Conservation (phyloP, 2,797 vertebrate species). For the Lateolabrax maculatus region DNA sequence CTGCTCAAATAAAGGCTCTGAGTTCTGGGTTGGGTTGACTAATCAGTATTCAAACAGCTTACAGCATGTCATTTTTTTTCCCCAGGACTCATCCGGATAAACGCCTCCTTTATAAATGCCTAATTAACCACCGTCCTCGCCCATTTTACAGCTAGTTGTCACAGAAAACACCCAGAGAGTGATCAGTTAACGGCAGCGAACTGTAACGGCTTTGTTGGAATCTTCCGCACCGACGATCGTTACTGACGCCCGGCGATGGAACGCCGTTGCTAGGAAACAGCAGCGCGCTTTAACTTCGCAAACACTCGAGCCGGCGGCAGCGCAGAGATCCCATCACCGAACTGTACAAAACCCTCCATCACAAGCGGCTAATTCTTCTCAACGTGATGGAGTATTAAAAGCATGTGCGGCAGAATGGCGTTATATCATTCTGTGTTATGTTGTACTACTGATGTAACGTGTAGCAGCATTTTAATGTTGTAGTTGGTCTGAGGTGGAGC, state of each 20-base stretch:
- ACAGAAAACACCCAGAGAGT: neutral
- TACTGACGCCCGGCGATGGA: neutral
- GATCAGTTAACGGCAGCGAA: too few species aligned
- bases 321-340: too few species aligned
- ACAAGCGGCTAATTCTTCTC: too few species aligned
- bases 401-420: neutral
- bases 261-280: constrained; percentile 24
- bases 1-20: neutral
- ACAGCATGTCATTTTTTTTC: too few species aligned
- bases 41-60: neutral
- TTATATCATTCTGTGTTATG: neutral
- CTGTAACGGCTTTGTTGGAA: neutral
- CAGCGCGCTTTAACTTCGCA: neutral
- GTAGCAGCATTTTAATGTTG: neutral
- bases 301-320: neutral
- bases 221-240: neutral
- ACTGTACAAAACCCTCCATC: too few species aligned
- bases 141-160: neutral
- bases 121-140: neutral
- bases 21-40: neutral
- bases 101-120: neutral
- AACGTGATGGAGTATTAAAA: neutral
- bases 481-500: too few species aligned
- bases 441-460: neutral
- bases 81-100: neutral